Evolutionary conservation across 2,113 vertebrate genomes (phyloP).

Genomic region (Triplophysa siluroides): DNA sequence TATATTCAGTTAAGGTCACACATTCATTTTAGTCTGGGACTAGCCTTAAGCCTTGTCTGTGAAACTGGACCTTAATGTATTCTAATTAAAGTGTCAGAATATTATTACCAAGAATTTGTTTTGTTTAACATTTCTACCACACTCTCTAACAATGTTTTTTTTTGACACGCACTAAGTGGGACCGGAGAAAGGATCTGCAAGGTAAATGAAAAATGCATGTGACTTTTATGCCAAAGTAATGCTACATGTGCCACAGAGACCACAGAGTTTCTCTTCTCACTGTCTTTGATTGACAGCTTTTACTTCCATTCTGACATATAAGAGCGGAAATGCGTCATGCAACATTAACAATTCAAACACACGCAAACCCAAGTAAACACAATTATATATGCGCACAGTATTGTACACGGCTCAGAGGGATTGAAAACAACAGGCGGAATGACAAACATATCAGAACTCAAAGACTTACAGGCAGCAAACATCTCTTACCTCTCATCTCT

Average conservation of each 20-base stretch:
- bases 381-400: background rate
- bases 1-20: too few relatives aligned
- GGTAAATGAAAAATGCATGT: background rate
- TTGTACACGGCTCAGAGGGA: background rate
- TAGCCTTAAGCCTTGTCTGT: too few relatives aligned
- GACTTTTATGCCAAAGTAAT: too few relatives aligned
- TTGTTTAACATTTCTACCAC: background rate
- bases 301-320: conserved; percentile 12
- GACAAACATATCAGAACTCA: background rate
- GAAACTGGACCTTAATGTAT: too few relatives aligned
- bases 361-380: background rate
- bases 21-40: too few relatives aligned
- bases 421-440: background rate
- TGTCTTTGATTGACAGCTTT: conserved; percentile 9
- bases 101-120: background rate
- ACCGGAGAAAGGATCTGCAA: too few relatives aligned
- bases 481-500: conserved; percentile 84
- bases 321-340: background rate
- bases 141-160: too few relatives aligned
- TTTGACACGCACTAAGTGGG: too few relatives aligned
- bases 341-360: background rate
- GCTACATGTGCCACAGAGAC: background rate
- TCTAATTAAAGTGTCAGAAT: too few relatives aligned
- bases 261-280: background rate
- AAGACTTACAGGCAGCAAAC: background rate